Conservation (phyloP, 2,888 invertebrate species). For the Andrena minutula region DNA sequence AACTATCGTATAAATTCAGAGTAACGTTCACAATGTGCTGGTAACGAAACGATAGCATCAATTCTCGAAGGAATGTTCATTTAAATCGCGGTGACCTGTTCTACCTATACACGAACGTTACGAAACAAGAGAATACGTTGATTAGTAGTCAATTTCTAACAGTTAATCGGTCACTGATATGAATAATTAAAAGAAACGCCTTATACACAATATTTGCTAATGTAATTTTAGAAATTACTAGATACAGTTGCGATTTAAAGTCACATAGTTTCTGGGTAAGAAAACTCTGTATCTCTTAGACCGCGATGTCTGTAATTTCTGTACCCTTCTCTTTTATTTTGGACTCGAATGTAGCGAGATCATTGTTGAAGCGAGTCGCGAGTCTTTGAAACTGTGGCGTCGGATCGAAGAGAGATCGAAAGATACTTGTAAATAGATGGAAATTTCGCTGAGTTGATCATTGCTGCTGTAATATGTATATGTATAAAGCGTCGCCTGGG, state of each 20-base stretch:
- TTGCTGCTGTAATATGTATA: conserved; percentile 55
- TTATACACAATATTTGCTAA: conserved; percentile 61
- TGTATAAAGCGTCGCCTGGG: conserved; percentile 52
- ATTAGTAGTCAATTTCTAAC: conserved; percentile 60
- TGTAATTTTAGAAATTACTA: conserved; percentile 53
- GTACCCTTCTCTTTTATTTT: conserved; percentile 39
- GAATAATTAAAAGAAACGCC: conserved; percentile 52
- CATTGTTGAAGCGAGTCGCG: conserved; percentile 24
- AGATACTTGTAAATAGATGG: conserved; percentile 52
- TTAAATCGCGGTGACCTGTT: conserved; percentile 52
- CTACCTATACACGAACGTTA: conserved; percentile 39
- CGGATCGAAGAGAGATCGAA: conserved; percentile 25
- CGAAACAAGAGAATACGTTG: conserved; percentile 34
- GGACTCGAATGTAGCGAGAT: conserved; percentile 8
- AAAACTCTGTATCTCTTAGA: conserved; percentile 35
- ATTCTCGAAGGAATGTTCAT: conserved; percentile 37
- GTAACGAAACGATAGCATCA: conserved; percentile 37
- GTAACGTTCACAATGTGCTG: conserved; percentile 44
- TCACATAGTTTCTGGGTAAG: conserved; percentile 46
- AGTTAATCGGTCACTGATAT: conserved; percentile 50
- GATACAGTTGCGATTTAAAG: conserved; percentile 37
- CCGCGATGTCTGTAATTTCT: conserved; percentile 26
- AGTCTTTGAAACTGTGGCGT: conserved; percentile 22
- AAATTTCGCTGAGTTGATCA: conserved; percentile 49
- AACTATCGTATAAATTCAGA: conserved; percentile 56